phyloP scores from a whole-genome alignment of 2,888 invertebrate species.

The Scaeva pyrastri region DNA sequence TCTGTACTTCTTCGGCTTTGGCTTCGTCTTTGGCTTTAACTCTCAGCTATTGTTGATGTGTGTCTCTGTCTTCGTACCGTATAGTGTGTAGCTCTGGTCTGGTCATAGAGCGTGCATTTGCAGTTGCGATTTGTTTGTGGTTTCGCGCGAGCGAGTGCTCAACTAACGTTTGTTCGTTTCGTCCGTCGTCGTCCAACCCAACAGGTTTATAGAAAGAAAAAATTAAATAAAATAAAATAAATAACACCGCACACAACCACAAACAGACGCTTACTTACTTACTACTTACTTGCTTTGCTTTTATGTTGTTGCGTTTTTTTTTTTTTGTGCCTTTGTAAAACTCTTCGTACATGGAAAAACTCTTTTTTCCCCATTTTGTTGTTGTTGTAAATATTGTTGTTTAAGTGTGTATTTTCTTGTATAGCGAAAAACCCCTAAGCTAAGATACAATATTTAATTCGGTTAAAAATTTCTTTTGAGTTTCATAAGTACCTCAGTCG shows the following conservation, averaged over 20 bases:
- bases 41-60: not conserved
- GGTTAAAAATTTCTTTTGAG: conserved; percentile 75
- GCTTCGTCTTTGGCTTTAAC: no score
- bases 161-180: conserved; percentile 32
- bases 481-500: conserved; percentile 75
- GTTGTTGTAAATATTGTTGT: conserved; percentile 21
- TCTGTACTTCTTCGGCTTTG: conserved; percentile 17
- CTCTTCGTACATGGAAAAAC: conserved; percentile 64
- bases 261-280: conserved; percentile 25
- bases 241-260: conserved; percentile 34
- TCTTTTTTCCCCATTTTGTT: conserved; percentile 41
- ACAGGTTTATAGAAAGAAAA: conserved; percentile 55
- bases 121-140: conserved; percentile 67
- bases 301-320: conserved; percentile 33
- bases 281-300: not conserved
- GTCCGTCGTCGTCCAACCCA: conserved; percentile 16
- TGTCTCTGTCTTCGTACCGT: not conserved
- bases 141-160: conserved; percentile 60
- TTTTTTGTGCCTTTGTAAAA: conserved; percentile 49
- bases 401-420: conserved; percentile 30
- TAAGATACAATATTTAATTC: conserved; percentile 72
- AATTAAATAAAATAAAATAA: conserved; percentile 34
- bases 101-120: conserved; percentile 72
- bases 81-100: conserved; percentile 29
- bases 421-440: conserved; percentile 68